Base-by-base conservation (phyloP, 2,113 vertebrate genomes). In the Eretmochelys imbricata region DNA sequence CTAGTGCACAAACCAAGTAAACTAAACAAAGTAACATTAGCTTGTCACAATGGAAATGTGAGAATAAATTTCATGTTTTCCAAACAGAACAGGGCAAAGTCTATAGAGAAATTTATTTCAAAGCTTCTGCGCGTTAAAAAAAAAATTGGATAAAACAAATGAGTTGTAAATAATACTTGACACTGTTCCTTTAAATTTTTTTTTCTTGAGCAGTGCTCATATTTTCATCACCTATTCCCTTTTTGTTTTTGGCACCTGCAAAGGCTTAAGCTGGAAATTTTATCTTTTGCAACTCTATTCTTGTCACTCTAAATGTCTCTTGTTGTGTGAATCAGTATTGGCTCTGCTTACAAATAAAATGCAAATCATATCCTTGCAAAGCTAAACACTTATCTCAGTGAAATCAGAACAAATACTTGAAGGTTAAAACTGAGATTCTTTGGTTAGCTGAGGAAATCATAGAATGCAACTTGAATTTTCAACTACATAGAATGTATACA, bases 291-390 rank as follows among this genome's bases (percentile, higher is more conserved):
- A 50, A 96, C 69, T 92, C 83, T 89, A 31, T 10, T 93, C 87
- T 94, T 97, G 91, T 97, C 94, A 92, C 72, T 97, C 87, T 89
- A 80, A 31, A 94, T 48, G 48, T 91, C 62, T 98, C 89, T 49
- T 87, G 57, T 93, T 95, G 76, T 96, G 69, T 6, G 80, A 96
- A 93, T 96, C 89, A n/a, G 8, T 90, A 95, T 94, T 97, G 94
- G 55, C 88, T 96, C n/a, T 97, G 90, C 94, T 95, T 96, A 96
- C 82, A 97, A 97, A 96, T 96, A 96, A 97, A 98, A 98, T 98
- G 97, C 95, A 98, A 98, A 98, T 98, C 90, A 89, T 92, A 90
- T 93, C 84, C 92, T 97, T 97, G 59, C 86, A 93, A 89, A 94
- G 84, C 94, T 95, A 89, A 97, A 95, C 49, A 91, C 84, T 95